Base-by-base conservation (phyloP, 92 coral and sea anemone genomes). In the Porites cylindrica region DNA sequence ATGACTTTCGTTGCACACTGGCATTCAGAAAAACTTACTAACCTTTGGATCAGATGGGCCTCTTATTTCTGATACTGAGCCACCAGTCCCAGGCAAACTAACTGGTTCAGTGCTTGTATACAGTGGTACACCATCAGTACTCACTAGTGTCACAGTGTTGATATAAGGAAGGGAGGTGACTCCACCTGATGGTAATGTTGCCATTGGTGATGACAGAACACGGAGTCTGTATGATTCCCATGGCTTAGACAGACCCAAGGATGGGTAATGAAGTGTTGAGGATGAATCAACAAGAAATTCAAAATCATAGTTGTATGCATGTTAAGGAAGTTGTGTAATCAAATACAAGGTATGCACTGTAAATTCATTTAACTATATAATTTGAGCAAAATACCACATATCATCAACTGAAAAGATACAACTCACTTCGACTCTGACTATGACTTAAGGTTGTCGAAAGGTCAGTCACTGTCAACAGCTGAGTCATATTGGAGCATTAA, bases 101-200 rank as follows among this genome's bases (percentile, higher is more conserved):
- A 87, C 75, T 13, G 85, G 67, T 75, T 87, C 92, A 38, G 47
- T 38, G 29, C 87, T 91, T 69, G 92, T 85, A 21, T 86, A 90
- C 61, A 82, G 71, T 24, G 91, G 91, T 20, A 78, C 10, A 19
- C 78, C 24, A n/a, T 92, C 95, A 60, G 81, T 83, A 11, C 87
- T 51, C 66, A 78, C 13, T 54, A 94, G 79, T 63, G 85, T 59
- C 17, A 79, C 90, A 26, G 88, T 86, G 63, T 82, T 82, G 56
- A 94, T 96, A 78, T 94, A 95, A 13, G 98, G 98, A 59, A 96
- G 91, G 50, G 94, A 90, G 14, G 94, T 86, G 32, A 51, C 79
- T 9, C 78, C 60, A 19, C 75, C 63, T 20, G 87, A 64, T 11
- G 68, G 78, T 8, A 92, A 47, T 3, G 86, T 19, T 19, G 77